phyloP scores from a whole-genome alignment of 2,888 invertebrate species.

The Phyto melanocephala region DNA sequence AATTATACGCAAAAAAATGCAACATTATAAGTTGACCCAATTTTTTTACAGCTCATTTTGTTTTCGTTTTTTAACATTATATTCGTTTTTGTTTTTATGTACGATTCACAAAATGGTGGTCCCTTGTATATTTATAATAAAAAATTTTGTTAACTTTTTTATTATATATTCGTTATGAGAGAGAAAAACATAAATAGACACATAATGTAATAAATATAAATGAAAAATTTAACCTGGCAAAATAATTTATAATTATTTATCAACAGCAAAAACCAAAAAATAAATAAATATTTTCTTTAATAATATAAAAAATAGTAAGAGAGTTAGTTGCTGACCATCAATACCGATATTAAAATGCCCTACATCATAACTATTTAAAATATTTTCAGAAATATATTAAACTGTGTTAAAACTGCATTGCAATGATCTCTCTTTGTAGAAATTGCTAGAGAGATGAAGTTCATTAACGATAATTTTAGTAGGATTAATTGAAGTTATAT shows the following conservation, averaged over 20 bases:
- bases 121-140: slow-evolving; percentile 17
- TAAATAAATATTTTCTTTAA: no score
- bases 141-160: not conserved
- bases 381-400: no score
- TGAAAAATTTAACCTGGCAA: not conserved
- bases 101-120: slow-evolving; percentile 43
- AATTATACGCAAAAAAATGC: slow-evolving; percentile 13
- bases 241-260: slow-evolving; percentile 14
- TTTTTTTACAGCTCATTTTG: slow-evolving; percentile 21
- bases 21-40: slow-evolving; percentile 42
- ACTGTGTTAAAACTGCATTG: no score
- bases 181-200: not conserved
- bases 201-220: not conserved
- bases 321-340: no score
- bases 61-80: not conserved
- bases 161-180: not conserved
- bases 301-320: no score
- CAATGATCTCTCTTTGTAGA: no score
- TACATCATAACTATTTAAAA: no score
- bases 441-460: no score
- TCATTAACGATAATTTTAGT: no score
- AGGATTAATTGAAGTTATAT: no score
- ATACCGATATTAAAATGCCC: no score
- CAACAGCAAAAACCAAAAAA: not conserved
- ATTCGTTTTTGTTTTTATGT: not conserved